Base-by-base conservation (phyloP, 2,113 vertebrate genomes). In the Pampusana beccarii region DNA sequence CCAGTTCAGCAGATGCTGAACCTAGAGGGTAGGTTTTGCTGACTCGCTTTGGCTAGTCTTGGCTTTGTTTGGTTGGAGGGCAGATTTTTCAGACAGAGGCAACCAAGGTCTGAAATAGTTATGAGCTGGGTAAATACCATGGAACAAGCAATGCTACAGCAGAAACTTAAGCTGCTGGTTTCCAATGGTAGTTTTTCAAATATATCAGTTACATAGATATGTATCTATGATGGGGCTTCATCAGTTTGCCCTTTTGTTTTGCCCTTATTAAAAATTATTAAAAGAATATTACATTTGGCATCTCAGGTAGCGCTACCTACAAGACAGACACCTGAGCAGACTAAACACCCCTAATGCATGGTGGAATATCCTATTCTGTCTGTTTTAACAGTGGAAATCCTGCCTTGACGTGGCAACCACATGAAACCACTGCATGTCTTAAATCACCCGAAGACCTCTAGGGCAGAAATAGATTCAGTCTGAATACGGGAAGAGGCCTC, bases 331-430 rank as follows among this genome's bases (percentile, higher is more conserved):
- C 28, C 18, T 94, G 66, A 89, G 80, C 10, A 89, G 42, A 62
- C 31, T 71, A 83, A 82, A 58, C 21, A 44, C 2, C 28, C 31
- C 62, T 78, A 38, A 72, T 13, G 34, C 31, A 4, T 51, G 48
- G 29, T 86, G 67, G 42, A 82, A 88, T 58, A 56, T 26, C 19
- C 34, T 48, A 11, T 48, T 92, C 34, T 58, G 26, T 75, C 70
- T 89, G 71, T 80, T 96, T 95, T 80, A 92, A 95, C 16, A 83
- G 53, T 57, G 92, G 79, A 42, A 93, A 95, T 80, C 46, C 60
- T 73, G 70, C 75, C 34, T 66, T 82, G 62, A 50, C 83, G 67
- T 67, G 72, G 28, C 70, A 93, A 82, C 75, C 36, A 38, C n/a
- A 23, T 48, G 42, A 89, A 95, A 83, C 38, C 17, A 25, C 60